Conservation (phyloP, 2,113 vertebrate species). For the Dasypus novemcinctus region DNA sequence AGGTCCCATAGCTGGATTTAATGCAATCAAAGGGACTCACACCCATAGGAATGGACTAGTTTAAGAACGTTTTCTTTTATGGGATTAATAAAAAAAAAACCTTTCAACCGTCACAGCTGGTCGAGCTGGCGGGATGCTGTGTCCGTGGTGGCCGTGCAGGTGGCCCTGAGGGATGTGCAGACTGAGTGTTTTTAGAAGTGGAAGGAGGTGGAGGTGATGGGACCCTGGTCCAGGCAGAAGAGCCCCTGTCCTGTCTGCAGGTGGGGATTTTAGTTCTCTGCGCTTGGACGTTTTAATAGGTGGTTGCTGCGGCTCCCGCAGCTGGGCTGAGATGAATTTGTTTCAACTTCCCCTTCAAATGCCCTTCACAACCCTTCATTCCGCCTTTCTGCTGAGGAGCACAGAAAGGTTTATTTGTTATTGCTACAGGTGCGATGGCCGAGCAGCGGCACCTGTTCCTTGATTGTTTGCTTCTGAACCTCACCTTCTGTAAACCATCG, state of each 20-base stretch:
- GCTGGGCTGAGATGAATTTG: rapidly evolving
- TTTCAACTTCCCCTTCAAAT: too few relatives aligned
- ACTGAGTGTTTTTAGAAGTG: not conserved
- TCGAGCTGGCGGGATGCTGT: rapidly evolving
- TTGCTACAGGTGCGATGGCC: not conserved
- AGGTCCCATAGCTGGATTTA: too few relatives aligned
- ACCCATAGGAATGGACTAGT: not conserved
- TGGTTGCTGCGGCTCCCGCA: rapidly evolving
- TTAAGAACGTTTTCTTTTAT: not conserved
- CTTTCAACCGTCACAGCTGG: rapidly evolving
- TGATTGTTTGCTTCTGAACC: rapidly evolving
- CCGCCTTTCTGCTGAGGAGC: not conserved
- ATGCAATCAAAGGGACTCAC: too few relatives aligned
- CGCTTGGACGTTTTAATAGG: rapidly evolving
- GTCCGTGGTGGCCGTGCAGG: not conserved
- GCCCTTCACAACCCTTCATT: too few relatives aligned
- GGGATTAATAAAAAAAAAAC: too few relatives aligned
- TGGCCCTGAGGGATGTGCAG: not conserved
- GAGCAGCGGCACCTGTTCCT: rapidly evolving
- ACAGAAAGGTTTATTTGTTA: too few relatives aligned
- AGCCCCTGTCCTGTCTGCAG: rapidly evolving
- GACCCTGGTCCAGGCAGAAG: not conserved
- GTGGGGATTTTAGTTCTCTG: rapidly evolving
- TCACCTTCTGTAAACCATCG: rapidly evolving
- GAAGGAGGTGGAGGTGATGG: not conserved